Conservation (phyloP, 1,140 invertebrate genomes). For the Trinorchestia longiramus region DNA sequence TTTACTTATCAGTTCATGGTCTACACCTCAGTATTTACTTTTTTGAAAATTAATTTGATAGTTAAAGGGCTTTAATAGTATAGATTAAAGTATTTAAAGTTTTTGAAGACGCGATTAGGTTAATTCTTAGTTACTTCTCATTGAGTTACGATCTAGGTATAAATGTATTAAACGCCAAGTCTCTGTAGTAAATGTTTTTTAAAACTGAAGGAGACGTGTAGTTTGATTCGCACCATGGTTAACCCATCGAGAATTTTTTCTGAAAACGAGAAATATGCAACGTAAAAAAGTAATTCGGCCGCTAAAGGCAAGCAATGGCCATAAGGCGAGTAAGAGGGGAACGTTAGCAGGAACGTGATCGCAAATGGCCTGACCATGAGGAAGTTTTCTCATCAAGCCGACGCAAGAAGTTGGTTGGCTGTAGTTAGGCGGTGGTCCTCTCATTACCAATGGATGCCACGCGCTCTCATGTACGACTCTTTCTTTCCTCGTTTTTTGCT, state of each 20-base stretch:
- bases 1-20: background rate
- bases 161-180: background rate
- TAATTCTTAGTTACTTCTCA: background rate
- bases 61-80: background rate
- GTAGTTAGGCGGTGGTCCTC: background rate
- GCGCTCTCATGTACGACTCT: background rate
- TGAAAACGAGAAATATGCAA: background rate
- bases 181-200: background rate
- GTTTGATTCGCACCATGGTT: background rate
- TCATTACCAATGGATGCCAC: background rate
- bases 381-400: background rate
- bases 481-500: background rate
- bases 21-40: background rate
- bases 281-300: background rate
- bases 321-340: background rate
- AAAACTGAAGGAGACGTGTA: background rate
- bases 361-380: background rate
- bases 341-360: background rate
- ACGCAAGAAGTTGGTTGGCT: constrained; percentile 6
- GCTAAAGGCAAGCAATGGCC: background rate
- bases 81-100: background rate
- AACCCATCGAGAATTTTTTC: background rate
- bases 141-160: background rate
- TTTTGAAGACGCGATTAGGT: background rate
- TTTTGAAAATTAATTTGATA: background rate